These are phyloP conservation scores for Epicampocera succincta DNA, from an alignment of 2,888 invertebrate genomes.

Conservation along the genomic window DNA sequence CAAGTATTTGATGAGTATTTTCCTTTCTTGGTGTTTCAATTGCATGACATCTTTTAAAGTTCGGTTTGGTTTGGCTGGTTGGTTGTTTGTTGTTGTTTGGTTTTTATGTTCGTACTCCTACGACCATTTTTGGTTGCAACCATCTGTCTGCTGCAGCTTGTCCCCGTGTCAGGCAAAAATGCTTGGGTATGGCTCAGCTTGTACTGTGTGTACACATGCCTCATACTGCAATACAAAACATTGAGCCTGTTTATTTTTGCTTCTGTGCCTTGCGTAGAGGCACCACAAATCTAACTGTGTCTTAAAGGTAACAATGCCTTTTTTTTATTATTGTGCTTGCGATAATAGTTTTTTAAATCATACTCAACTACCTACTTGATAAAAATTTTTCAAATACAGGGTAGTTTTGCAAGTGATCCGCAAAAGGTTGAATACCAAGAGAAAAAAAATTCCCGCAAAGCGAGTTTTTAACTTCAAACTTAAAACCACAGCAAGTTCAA, in stretches of 20 bases:
- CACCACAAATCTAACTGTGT: constrained; percentile 53
- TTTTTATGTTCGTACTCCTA: constrained; percentile 61
- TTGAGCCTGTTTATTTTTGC: constrained; percentile 2
- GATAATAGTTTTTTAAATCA: constrained; percentile 1
- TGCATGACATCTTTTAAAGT: constrained; percentile 54
- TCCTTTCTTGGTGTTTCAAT: constrained; percentile 54
- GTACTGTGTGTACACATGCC: background rate
- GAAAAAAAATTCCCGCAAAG: too few relatives aligned
- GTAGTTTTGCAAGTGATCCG: constrained; percentile 9
- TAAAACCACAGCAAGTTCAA: too few relatives aligned
- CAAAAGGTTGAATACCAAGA: background rate
- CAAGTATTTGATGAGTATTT: constrained; percentile 48
- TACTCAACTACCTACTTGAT: constrained; percentile 49
- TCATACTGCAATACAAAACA: constrained; percentile 6
- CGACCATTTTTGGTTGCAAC: constrained; percentile 60
- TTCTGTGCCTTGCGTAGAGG: background rate
- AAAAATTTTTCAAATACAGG: constrained; percentile 33
- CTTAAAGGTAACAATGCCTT: constrained; percentile 50
- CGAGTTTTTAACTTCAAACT: too few relatives aligned
- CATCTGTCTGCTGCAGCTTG: constrained; percentile 61
- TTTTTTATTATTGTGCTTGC: constrained; percentile 16
- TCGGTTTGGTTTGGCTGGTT: constrained; percentile 30
- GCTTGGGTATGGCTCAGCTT: background rate
- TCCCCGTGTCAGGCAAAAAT: constrained; percentile 52
- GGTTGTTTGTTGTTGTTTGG: constrained; percentile 12